phyloP scores from a whole-genome alignment of 2,888 invertebrate species.

The Gastracanthus pulcherrimus region DNA sequence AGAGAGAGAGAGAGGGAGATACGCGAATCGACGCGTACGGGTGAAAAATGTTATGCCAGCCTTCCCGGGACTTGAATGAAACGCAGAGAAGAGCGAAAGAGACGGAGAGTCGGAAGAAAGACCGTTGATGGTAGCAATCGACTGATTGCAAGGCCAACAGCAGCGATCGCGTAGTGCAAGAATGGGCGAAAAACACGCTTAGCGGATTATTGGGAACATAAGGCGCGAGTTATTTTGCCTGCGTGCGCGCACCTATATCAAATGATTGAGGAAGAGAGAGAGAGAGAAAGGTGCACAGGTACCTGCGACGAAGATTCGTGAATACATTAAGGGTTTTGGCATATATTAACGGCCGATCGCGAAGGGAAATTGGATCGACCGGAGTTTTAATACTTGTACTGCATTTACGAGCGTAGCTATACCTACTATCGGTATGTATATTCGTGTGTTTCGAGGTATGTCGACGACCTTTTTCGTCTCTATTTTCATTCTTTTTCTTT shows the following conservation, averaged over 20 bases:
- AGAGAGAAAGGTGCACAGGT: conserved; percentile 46
- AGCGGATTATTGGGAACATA: too few species aligned
- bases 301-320: conserved; percentile 45
- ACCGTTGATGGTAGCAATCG: too few species aligned
- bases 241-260: neutral
- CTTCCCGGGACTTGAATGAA: too few species aligned
- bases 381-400: conserved; percentile 5
- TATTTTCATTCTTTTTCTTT: conserved; percentile 21
- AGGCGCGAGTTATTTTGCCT: conserved; percentile 58
- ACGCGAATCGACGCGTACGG: neutral
- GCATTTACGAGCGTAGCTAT: neutral
- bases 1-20: too few species aligned
- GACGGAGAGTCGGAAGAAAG: too few species aligned
- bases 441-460: neutral
- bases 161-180: too few species aligned
- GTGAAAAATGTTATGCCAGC: neutral
- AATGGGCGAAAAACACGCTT: conserved; percentile 58
- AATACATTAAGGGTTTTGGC: conserved; percentile 64
- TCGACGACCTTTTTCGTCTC: neutral
- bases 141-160: neutral
- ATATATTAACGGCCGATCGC: conserved; percentile 67
- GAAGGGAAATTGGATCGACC: conserved; percentile 63
- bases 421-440: too few species aligned
- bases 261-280: conserved; percentile 15
- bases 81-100: too few species aligned